Evolutionary conservation across 2,797 vertebrate species (phyloP).

Genomic region (Chrosomus eos): DNA sequence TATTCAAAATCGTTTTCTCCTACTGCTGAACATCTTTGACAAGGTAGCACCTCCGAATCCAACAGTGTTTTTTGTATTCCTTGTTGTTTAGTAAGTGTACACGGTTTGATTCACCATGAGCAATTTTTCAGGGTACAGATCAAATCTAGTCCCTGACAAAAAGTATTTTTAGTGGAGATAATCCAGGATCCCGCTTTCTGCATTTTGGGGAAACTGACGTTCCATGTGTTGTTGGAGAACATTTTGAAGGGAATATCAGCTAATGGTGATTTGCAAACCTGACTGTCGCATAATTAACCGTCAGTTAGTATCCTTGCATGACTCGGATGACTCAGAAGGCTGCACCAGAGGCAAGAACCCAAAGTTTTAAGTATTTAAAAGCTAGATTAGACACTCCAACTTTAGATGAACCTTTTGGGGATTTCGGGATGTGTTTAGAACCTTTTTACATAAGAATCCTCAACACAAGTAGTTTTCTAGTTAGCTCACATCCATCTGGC

Average conservation of each 20-base stretch:
- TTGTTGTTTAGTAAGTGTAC: background rate
- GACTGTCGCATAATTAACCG: background rate
- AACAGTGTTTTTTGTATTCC: background rate
- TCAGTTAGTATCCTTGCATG: background rate
- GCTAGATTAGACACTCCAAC: constrained; percentile 7
- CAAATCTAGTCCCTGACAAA: background rate
- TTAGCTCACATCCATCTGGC: constrained; percentile 16
- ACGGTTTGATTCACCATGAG: background rate
- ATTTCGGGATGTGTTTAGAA: background rate
- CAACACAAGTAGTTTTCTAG: constrained; percentile 1
- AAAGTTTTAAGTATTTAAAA: constrained; percentile 7
- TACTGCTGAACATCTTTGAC: background rate
- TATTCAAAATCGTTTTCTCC: background rate
- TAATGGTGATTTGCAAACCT: constrained; percentile 29
- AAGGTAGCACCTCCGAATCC: background rate
- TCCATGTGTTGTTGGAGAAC: constrained; percentile 14
- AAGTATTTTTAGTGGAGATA: constrained; percentile 13
- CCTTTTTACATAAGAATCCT: constrained; percentile 12
- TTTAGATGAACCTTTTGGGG: constrained; percentile 6
- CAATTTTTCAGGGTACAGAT: background rate
- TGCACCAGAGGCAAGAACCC: constrained; percentile 12
- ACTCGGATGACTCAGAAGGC: constrained; percentile 11
- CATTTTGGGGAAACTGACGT: background rate
- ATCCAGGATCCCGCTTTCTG: background rate
- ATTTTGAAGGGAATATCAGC: constrained; percentile 18